These are phyloP conservation scores for Neoascia interrupta DNA, from an alignment of 2,888 invertebrate species.

Conservation along the genomic window DNA sequence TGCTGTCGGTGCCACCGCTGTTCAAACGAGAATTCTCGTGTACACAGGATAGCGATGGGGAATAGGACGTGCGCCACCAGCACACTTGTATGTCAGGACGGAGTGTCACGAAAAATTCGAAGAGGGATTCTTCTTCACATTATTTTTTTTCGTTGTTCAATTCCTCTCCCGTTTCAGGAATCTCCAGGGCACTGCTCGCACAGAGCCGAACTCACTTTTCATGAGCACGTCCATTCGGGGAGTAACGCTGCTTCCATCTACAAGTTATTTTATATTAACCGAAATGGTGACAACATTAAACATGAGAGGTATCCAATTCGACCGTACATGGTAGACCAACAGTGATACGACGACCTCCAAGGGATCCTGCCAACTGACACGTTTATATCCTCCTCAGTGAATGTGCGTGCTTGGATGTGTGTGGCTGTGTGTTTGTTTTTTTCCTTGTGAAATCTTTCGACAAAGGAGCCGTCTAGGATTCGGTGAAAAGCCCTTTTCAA, in stretches of 20 bases:
- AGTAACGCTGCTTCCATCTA: conserved; percentile 19
- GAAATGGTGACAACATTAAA: conserved; percentile 51
- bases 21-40: conserved; percentile 10
- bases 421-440: too few relatives aligned
- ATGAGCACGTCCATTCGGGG: conserved; percentile 31
- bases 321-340: conserved; percentile 5
- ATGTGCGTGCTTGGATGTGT: too few relatives aligned
- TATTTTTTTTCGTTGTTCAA: too few relatives aligned
- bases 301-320: conserved; percentile 41
- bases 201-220: too few relatives aligned
- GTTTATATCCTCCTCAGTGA: not conserved
- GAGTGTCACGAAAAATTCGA: too few relatives aligned
- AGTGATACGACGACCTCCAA: conserved; percentile 18
- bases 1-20: conserved; percentile 22
- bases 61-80: too few relatives aligned
- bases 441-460: conserved; percentile 28
- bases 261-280: conserved; percentile 48
- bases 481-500: conserved; percentile 44
- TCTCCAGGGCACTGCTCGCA: too few relatives aligned
- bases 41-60: not conserved
- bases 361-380: not conserved
- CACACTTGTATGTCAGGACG: too few relatives aligned
- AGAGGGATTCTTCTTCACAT: too few relatives aligned
- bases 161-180: too few relatives aligned
- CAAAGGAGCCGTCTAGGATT: conserved; percentile 23